Evolutionary conservation across 2,888 invertebrate species (phyloP).

Genomic region (Hymenopus coronatus): DNA sequence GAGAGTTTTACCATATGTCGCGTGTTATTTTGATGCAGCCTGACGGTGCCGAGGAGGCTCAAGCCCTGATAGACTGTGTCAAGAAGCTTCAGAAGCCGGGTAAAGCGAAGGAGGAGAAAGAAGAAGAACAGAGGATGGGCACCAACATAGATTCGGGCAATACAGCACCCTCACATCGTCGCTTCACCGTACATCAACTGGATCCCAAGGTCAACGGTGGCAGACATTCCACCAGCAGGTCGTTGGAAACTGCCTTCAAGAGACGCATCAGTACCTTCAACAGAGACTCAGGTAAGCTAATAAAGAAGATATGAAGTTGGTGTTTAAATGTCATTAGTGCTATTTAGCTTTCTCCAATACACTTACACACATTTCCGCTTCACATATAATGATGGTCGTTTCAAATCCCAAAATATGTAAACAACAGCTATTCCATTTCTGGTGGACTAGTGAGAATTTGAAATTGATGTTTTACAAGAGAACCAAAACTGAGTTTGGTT

Average conservation of each 20-base stretch:
- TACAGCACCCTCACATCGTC: background rate
- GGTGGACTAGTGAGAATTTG: too few relatives aligned
- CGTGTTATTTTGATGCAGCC: background rate
- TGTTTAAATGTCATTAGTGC: too few relatives aligned
- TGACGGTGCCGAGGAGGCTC: background rate
- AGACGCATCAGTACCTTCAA: background rate
- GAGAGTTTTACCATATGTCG: background rate
- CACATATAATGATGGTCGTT: too few relatives aligned
- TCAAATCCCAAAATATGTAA: too few relatives aligned
- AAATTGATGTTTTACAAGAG: too few relatives aligned
- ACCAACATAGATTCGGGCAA: background rate
- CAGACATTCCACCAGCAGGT: background rate
- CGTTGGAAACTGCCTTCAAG: background rate
- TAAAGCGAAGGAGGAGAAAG: background rate
- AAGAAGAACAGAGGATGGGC: background rate
- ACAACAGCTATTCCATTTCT: too few relatives aligned
- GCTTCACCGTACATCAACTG: background rate
- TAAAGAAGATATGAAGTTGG: too few relatives aligned
- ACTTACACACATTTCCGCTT: too few relatives aligned
- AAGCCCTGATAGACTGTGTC: background rate
- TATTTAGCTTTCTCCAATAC: too few relatives aligned
- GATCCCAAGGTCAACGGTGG: background rate
- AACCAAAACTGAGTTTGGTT: too few relatives aligned
- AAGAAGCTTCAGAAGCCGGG: background rate
- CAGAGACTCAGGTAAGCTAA: background rate